Percentiles rank a stretch among this genome's conserved stretches.
These are phyloP conservation scores for Thalassarche chlororhynchos DNA, from an alignment of 2,113 vertebrate genomes.

Conservation along the genomic window DNA sequence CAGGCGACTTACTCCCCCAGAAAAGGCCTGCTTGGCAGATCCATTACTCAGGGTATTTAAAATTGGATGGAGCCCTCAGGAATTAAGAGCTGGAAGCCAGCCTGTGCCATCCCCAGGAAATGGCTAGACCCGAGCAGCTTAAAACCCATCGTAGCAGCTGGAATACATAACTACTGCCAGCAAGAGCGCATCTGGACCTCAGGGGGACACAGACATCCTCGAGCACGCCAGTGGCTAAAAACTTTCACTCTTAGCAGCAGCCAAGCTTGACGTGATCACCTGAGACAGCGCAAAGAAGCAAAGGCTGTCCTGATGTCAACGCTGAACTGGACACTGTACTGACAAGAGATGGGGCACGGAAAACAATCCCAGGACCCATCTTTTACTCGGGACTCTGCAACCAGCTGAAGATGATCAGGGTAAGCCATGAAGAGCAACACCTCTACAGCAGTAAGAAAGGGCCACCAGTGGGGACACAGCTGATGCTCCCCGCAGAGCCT, in stretches of 20 bases:
- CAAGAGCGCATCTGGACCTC: neutral
- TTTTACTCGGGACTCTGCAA: neutral
- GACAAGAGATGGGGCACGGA: neutral
- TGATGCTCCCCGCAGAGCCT: neutral
- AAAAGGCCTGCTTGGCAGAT: neutral
- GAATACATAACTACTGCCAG: neutral
- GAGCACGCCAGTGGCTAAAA: accelerated
- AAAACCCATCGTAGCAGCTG: neutral
- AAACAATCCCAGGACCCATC: neutral
- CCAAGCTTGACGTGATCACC: neutral
- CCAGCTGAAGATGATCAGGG: accelerated
- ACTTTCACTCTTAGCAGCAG: neutral
- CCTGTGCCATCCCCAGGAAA: neutral
- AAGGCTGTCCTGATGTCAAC: neutral
- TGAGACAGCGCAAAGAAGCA: neutral
- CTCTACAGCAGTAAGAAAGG: neutral
- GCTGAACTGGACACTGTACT: neutral
- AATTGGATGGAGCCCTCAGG: neutral
- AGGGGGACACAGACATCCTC: neutral
- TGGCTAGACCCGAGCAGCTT: neutral
- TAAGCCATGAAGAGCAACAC: accelerated
- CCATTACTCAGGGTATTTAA: neutral
- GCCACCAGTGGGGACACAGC: neutral
- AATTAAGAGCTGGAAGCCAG: neutral
- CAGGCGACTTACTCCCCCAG: neutral